These are phyloP conservation scores for Takifugu flavidus DNA, from an alignment of 2,113 vertebrate species.

Conservation along the genomic window DNA sequence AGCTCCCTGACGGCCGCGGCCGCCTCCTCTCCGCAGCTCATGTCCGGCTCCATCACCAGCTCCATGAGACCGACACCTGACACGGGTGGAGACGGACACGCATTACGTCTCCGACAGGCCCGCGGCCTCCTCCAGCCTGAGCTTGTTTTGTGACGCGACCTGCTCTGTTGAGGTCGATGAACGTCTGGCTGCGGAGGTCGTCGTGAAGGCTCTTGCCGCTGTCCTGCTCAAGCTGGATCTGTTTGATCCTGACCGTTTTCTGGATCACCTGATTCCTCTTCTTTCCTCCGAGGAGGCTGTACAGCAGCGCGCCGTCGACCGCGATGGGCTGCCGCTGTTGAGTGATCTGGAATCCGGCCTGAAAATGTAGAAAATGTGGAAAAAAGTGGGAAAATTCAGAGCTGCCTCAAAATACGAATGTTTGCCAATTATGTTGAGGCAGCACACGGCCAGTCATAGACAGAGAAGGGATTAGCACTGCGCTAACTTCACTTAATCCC, in stretches of 20 bases:
- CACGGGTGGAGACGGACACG: slow-evolving; percentile 19
- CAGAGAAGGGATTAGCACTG: not conserved
- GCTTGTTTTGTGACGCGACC: slow-evolving; percentile 66
- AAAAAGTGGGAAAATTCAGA: no score
- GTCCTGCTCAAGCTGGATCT: slow-evolving; percentile 98
- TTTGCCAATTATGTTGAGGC: not conserved
- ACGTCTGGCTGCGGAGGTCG: slow-evolving; percentile 80
- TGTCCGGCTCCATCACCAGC: slow-evolving; percentile 96
- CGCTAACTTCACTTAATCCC: not conserved
- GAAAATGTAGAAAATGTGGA: slow-evolving; percentile 4
- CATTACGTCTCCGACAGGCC: not conserved
- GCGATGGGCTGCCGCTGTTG: slow-evolving; percentile 92
- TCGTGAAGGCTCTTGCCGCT: slow-evolving; percentile 97
- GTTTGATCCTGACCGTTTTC: slow-evolving; percentile 84
- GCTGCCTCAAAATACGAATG: not conserved
- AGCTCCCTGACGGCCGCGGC: slow-evolving; percentile 90
- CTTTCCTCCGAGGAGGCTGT: slow-evolving; percentile 72
- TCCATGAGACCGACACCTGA: slow-evolving; percentile 95
- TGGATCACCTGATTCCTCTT: slow-evolving; percentile 74
- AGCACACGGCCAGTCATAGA: not conserved
- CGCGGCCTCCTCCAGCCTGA: not conserved
- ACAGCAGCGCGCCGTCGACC: slow-evolving; percentile 81
- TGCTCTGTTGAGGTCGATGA: slow-evolving; percentile 93
- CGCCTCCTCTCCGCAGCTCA: slow-evolving; percentile 94
- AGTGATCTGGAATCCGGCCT: slow-evolving; percentile 98